Conservation (phyloP, 2,113 vertebrate genomes). For the Hemiprocne comata region DNA sequence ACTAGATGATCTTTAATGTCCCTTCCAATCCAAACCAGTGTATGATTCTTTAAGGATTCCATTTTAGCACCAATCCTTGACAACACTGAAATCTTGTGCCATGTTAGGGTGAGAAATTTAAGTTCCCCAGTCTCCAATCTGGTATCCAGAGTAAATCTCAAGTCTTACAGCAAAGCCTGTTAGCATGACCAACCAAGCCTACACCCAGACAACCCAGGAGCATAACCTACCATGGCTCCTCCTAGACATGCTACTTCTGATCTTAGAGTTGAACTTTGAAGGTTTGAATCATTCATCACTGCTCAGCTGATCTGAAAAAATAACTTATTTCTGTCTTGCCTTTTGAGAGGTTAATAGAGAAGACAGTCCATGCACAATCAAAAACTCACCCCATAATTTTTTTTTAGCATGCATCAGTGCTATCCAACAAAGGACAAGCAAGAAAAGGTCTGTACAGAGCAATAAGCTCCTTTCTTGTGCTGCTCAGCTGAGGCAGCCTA, state of each 20-base stretch:
- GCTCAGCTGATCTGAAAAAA: background rate
- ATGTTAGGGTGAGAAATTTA: background rate
- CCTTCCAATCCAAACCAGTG: too few relatives aligned
- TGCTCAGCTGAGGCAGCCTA: background rate
- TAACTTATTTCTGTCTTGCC: background rate
- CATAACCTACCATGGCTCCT: background rate
- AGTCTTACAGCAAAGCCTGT: background rate
- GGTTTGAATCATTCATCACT: background rate
- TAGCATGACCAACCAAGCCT: background rate
- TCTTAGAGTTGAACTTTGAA: background rate
- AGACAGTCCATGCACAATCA: background rate
- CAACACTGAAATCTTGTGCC: background rate
- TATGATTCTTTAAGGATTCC: rapidly evolving
- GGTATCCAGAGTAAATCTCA: too few relatives aligned
- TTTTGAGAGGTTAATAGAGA: background rate
- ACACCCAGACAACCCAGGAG: background rate
- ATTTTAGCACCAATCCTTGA: background rate
- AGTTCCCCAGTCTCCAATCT: background rate
- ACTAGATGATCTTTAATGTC: too few relatives aligned
- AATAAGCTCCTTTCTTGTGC: background rate
- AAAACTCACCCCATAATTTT: background rate
- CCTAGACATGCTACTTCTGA: background rate
- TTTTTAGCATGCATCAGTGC: background rate
- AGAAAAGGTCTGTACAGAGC: background rate
- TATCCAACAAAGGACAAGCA: background rate